A percentile compares a stretch with the other conserved stretches of the same genome.
Conservation (phyloP, 2,113 vertebrate species). For the Odontophorus gujanensis region DNA sequence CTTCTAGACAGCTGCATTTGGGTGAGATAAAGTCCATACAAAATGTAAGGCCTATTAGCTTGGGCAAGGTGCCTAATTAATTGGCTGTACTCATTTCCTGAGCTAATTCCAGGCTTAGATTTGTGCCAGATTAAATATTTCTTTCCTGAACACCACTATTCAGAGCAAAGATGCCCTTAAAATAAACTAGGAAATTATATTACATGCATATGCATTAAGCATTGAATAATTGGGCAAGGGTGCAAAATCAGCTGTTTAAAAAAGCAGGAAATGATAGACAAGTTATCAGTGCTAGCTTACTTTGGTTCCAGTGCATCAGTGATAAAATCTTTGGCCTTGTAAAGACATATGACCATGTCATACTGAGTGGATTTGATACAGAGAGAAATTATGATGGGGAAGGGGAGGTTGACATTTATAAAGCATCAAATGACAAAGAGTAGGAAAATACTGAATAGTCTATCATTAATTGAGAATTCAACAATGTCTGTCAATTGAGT, state of each 20-base stretch:
- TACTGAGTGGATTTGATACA: not conserved
- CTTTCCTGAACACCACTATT: not conserved
- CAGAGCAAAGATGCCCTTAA: not conserved
- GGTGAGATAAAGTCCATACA: not conserved
- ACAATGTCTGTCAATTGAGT: not conserved
- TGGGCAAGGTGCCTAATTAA: constrained; percentile 21
- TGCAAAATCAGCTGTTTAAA: not conserved
- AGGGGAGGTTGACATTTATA: not conserved
- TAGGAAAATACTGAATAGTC: not conserved
- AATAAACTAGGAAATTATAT: not conserved
- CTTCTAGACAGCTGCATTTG: not conserved
- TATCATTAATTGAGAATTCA: not conserved
- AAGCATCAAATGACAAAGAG: not conserved
- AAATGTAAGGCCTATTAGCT: not conserved
- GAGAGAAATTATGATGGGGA: not conserved
- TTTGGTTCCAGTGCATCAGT: not conserved
- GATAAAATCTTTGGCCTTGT: not conserved
- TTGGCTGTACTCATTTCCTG: not conserved
- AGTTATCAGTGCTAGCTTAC: not conserved
- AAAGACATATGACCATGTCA: not conserved
- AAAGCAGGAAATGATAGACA: not conserved
- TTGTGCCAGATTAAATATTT: not conserved
- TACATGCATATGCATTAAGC: not conserved
- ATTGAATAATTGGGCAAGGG: not conserved
- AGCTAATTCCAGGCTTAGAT: not conserved